Conservation (phyloP, 1,140 invertebrate species). For the Pseudomyrmex pallidus region DNA sequence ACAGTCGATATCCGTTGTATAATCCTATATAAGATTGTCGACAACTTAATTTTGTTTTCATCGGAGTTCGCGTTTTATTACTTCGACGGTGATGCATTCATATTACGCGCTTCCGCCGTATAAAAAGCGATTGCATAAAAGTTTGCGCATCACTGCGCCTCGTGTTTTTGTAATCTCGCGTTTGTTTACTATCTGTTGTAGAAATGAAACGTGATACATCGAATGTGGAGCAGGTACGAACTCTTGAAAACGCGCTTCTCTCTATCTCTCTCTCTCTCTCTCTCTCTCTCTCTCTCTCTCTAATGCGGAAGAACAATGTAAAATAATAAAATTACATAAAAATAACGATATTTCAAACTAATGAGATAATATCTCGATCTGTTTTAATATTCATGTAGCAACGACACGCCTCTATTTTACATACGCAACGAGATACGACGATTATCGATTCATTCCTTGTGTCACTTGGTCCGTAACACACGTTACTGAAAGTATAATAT, state of each 20-base stretch:
- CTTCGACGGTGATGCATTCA: slow-evolving; percentile 33
- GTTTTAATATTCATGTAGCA: neutral
- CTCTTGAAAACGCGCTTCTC: no score
- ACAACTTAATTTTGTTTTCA: slow-evolving; percentile 48
- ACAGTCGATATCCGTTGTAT: neutral
- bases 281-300: no score
- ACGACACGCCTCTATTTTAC: neutral
- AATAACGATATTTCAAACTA: no score
- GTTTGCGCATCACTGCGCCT: neutral
- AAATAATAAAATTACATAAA: no score
- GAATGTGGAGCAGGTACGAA: no score
- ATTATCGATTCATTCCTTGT: slow-evolving; percentile 30
- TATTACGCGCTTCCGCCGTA: slow-evolving; percentile 1
- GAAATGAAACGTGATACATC: no score
- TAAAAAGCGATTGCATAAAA: neutral
- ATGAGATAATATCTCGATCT: no score
- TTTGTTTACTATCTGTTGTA: no score
- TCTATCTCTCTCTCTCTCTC: no score
- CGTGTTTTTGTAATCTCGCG: neutral
- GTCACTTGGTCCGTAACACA: neutral
- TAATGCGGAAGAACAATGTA: no score
- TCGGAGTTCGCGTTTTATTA: slow-evolving; percentile 49
- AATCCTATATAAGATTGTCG: slow-evolving; percentile 8
- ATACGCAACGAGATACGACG: neutral
- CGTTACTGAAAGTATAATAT: slow-evolving; percentile 25